phyloP scores from a whole-genome alignment of 2,888 invertebrate species.

The Acleris cristana region DNA sequence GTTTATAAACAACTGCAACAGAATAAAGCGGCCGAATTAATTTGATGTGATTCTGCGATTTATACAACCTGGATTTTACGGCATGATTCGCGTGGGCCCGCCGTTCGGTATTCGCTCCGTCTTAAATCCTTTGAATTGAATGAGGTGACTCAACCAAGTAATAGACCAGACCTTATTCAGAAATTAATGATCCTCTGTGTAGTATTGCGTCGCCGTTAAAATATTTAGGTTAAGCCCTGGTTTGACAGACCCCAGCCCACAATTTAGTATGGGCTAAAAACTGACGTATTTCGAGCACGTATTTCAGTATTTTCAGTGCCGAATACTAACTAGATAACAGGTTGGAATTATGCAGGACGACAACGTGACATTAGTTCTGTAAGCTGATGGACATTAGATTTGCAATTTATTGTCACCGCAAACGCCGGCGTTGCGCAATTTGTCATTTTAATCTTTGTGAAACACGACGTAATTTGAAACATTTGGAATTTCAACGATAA shows the following conservation, averaged over 20 bases:
- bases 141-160: slow-evolving; percentile 25
- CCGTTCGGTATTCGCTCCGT: slow-evolving; percentile 11
- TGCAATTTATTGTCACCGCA: slow-evolving; percentile 22
- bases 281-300: slow-evolving; percentile 30
- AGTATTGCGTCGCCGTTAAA: slow-evolving; percentile 24
- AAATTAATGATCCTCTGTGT: slow-evolving; percentile 18
- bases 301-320: slow-evolving; percentile 21
- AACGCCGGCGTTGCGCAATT: slow-evolving; percentile 17
- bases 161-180: slow-evolving; percentile 15
- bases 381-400: slow-evolving; percentile 30
- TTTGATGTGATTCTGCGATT: slow-evolving; percentile 38
- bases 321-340: slow-evolving; percentile 28
- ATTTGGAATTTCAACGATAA: not conserved
- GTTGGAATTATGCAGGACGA: slow-evolving; percentile 23
- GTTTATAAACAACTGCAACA: slow-evolving; percentile 53
- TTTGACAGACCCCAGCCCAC: slow-evolving; percentile 6
- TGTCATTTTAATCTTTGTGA: slow-evolving; percentile 23
- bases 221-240: slow-evolving; percentile 33
- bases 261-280: slow-evolving; percentile 27
- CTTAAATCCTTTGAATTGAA: slow-evolving; percentile 10
- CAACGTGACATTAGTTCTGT: slow-evolving; percentile 22
- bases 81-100: slow-evolving; percentile 13
- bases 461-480: slow-evolving; percentile 7
- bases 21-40: slow-evolving; percentile 41
- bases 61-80: slow-evolving; percentile 20